Evolutionary conservation across 2,113 vertebrate species (phyloP).

Genomic region (Macaca nemestrina): DNA sequence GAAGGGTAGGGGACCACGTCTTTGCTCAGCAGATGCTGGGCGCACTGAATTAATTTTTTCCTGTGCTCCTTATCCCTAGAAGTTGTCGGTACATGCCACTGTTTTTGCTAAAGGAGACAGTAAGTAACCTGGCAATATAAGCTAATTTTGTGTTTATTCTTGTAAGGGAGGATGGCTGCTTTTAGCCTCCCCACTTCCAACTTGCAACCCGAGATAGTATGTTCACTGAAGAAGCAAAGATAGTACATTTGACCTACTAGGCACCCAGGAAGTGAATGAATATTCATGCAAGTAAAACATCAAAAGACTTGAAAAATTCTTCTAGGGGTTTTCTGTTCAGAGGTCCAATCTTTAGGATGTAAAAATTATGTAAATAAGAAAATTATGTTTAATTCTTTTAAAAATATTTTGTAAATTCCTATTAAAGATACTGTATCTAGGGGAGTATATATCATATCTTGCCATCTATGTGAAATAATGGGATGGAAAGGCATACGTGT

Average conservation of each 20-base stretch:
- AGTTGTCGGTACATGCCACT: background rate
- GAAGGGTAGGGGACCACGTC: background rate
- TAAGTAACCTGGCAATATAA: slow-evolving; percentile 4
- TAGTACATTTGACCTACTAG: background rate
- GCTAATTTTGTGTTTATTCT: slow-evolving; percentile 15
- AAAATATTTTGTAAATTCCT: slow-evolving; percentile 8
- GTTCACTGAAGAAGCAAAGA: background rate
- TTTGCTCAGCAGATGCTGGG: background rate
- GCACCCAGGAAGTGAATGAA: background rate
- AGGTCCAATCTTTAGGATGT: background rate
- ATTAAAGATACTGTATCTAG: background rate
- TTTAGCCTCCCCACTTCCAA: background rate
- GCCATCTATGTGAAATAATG: background rate
- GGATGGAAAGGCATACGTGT: background rate
- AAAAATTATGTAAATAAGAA: slow-evolving; percentile 3
- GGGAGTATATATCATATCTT: background rate
- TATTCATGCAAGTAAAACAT: background rate
- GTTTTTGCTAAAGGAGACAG: background rate
- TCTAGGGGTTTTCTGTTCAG: background rate
- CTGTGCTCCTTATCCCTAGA: background rate
- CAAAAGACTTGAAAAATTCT: background rate
- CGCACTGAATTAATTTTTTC: background rate
- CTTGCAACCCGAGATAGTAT: background rate
- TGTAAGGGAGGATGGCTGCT: background rate
- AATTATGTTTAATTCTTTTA: background rate